These are phyloP conservation scores for Pseudanteris insignis DNA, from an alignment of 2,888 invertebrate species.

Conservation along the genomic window DNA sequence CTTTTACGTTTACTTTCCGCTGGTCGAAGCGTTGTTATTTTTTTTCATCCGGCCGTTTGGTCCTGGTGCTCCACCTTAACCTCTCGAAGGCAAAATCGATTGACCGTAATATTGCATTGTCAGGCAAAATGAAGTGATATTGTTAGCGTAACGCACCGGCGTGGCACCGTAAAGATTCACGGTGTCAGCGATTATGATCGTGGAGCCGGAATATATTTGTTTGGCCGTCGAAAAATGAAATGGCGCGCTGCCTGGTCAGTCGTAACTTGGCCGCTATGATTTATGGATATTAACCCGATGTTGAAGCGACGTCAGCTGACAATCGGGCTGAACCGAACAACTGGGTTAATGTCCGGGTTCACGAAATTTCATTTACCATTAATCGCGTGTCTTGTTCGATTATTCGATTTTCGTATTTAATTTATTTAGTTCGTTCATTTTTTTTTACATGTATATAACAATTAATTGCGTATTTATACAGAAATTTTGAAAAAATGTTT, in stretches of 20 bases:
- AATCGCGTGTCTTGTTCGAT: no score
- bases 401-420: no score
- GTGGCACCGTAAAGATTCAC: conserved; percentile 32
- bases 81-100: conserved; percentile 39
- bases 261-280: conserved; percentile 16
- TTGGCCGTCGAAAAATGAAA: conserved; percentile 22
- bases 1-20: conserved; percentile 9
- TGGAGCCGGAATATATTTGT: conserved; percentile 21
- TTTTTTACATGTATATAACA: no score
- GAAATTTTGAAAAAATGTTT: no score
- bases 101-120: conserved; percentile 40
- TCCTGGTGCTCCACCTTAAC: conserved; percentile 15
- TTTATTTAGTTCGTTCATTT: no score
- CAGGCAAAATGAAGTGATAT: conserved; percentile 41
- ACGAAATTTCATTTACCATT: conserved; percentile 9
- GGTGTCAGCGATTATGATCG: conserved; percentile 22
- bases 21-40: conserved; percentile 5
- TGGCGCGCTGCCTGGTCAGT: conserved; percentile 3
- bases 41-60: conserved; percentile 17
- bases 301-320: conserved; percentile 14
- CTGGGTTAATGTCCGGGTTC: conserved; percentile 8
- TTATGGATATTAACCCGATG: conserved; percentile 20
- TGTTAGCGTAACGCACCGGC: conserved; percentile 36
- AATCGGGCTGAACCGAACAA: conserved; percentile 9
- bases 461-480: no score